A percentile compares a stretch with the other conserved stretches of the same genome.
Conservation (phyloP, 2,888 invertebrate species). For the Tillus elongatus region DNA sequence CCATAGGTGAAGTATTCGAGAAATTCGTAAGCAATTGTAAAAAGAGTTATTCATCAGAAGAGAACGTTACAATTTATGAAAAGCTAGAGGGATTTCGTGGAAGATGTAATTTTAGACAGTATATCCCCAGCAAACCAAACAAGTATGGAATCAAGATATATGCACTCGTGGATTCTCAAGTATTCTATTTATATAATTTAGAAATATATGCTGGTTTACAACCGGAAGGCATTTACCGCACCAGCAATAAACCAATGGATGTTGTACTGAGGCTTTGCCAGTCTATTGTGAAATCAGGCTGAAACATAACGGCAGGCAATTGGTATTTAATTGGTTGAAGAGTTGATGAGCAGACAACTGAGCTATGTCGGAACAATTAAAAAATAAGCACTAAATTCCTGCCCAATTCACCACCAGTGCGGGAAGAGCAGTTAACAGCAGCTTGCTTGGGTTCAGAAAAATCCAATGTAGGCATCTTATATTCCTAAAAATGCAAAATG, state of each 20-base stretch:
- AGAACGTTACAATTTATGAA: constrained; percentile 17
- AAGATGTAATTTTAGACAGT: no score
- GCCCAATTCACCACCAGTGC: no score
- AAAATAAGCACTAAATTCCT: no score
- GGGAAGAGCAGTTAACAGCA: no score
- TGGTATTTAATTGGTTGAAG: no score
- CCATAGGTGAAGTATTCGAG: constrained; percentile 10
- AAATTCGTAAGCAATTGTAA: constrained; percentile 12
- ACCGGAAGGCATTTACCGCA: constrained; percentile 14
- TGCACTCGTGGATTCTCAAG: constrained; percentile 14
- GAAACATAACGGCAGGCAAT: constrained; percentile 18
- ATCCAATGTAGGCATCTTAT: no score
- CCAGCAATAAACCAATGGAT: constrained; percentile 15
- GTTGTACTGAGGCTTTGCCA: constrained; percentile 13
- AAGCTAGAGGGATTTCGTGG: constrained; percentile 17
- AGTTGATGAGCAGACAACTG: no score
- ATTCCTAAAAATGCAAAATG: no score
- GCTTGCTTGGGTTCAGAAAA: no score
- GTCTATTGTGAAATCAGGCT: constrained; percentile 13
- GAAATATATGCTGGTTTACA: constrained; percentile 17
- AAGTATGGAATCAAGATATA: constrained; percentile 19
- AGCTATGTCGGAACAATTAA: no score
- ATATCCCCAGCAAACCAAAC: constrained; percentile 14
- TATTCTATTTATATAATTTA: no score
- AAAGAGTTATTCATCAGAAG: constrained; percentile 7